Evolutionary conservation across 2,888 invertebrate species (phyloP).

Genomic region (Chrysopilus asiliformis): DNA sequence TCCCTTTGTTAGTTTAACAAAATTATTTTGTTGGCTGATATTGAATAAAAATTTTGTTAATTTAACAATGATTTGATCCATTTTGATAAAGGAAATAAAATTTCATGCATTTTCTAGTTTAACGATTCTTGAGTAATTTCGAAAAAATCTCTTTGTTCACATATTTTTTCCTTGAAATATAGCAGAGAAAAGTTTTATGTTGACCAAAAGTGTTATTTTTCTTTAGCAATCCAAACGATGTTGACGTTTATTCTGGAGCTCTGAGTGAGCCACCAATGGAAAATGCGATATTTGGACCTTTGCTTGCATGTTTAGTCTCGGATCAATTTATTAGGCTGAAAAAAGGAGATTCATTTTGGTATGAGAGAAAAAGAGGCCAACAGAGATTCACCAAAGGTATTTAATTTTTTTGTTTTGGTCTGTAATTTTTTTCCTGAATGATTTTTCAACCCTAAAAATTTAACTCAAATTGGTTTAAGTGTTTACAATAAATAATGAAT

Average conservation of each 20-base stretch:
- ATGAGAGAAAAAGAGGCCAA: slow-evolving; percentile 54
- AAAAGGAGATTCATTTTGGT: slow-evolving; percentile 78
- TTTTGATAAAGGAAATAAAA: too few relatives aligned
- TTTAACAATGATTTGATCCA: too few relatives aligned
- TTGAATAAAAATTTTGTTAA: too few relatives aligned
- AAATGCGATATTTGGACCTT: slow-evolving; percentile 68
- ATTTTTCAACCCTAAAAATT: too few relatives aligned
- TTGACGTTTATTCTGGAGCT: slow-evolving; percentile 81
- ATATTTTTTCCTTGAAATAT: too few relatives aligned
- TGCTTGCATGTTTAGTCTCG: slow-evolving; percentile 68
- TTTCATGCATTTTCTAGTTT: too few relatives aligned
- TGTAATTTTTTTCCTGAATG: background rate
- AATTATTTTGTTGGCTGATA: too few relatives aligned
- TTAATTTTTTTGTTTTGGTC: too few relatives aligned
- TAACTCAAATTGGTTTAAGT: too few relatives aligned
- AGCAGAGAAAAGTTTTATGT: background rate
- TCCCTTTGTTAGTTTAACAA: background rate
- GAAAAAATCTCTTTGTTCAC: too few relatives aligned
- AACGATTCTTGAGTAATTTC: too few relatives aligned
- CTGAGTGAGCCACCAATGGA: slow-evolving; percentile 60
- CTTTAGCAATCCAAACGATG: slow-evolving; percentile 55
- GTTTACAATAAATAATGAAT: background rate
- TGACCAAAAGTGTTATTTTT: too few relatives aligned
- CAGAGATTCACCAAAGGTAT: slow-evolving; percentile 56
- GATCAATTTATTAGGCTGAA: slow-evolving; percentile 76